Percentiles rank a stretch among this genome's conserved stretches.
Conservation (phyloP, 2,888 invertebrate genomes). For the Idaea straminata region DNA sequence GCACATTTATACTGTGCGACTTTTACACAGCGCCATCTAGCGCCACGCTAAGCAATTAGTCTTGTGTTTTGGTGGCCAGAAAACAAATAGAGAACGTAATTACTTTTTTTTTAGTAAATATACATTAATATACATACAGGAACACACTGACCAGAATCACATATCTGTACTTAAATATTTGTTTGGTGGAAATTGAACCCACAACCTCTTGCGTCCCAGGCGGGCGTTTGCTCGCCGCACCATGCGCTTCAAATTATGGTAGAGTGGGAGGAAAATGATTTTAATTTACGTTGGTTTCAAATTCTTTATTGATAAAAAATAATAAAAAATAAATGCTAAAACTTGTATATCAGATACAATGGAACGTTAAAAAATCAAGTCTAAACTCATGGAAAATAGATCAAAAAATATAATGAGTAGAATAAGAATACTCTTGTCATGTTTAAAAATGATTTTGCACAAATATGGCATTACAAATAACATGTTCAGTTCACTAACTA, state of each 20-base stretch:
- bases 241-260: neutral
- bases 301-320: constrained; percentile 4
- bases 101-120: too few relatives aligned
- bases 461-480: neutral
- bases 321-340: constrained; percentile 4
- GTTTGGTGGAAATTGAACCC: too few relatives aligned
- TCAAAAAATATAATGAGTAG: constrained; percentile 22
- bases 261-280: neutral
- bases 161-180: too few relatives aligned
- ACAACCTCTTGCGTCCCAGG: too few relatives aligned
- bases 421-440: neutral
- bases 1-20: too few relatives aligned
- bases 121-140: too few relatives aligned
- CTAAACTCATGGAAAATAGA: constrained; percentile 29
- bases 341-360: neutral
- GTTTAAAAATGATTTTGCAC: neutral
- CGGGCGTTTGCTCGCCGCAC: neutral
- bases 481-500: neutral
- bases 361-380: neutral
- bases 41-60: too few relatives aligned
- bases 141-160: too few relatives aligned
- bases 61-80: too few relatives aligned
- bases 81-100: too few relatives aligned
- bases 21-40: too few relatives aligned
- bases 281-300: neutral